Evolutionary conservation across 2,888 invertebrate species (phyloP).

Genomic region (Branchipolynoe longqiensis): DNA sequence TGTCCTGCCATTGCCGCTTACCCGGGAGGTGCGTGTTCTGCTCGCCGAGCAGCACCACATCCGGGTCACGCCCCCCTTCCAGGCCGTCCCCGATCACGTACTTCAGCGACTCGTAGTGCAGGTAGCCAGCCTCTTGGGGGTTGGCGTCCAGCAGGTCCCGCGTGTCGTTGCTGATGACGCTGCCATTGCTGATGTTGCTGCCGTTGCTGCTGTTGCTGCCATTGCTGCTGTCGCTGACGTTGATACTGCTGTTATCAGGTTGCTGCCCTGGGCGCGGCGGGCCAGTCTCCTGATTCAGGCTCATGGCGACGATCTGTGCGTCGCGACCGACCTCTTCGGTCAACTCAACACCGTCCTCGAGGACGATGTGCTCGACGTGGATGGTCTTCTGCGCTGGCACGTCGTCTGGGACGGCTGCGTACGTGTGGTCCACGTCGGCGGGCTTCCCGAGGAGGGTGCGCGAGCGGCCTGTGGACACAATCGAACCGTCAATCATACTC

Average conservation of each 20-base stretch:
- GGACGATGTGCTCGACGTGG: slow-evolving; percentile 32
- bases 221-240: too few relatives aligned
- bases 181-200: background rate
- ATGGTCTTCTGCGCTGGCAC: slow-evolving; percentile 24
- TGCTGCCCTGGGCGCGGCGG: background rate
- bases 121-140: background rate
- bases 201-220: background rate
- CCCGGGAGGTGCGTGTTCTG: background rate
- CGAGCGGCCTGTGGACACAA: slow-evolving; percentile 18
- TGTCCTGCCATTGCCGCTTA: slow-evolving; percentile 33
- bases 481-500: too few relatives aligned
- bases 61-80: background rate
- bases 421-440: slow-evolving; percentile 1
- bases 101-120: background rate
- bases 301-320: background rate
- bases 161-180: background rate
- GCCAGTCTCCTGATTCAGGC: background rate
- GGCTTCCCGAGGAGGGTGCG: slow-evolving; percentile 8
- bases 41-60: slow-evolving; percentile 12
- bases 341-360: background rate
- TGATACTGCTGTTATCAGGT: too few relatives aligned
- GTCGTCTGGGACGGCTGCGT: slow-evolving; percentile 2
- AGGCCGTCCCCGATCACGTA: too few relatives aligned
- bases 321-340: background rate
- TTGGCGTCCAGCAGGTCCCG: background rate